Conservation (phyloP, 2,888 invertebrate genomes). For the Cosmopolites sordidus region DNA sequence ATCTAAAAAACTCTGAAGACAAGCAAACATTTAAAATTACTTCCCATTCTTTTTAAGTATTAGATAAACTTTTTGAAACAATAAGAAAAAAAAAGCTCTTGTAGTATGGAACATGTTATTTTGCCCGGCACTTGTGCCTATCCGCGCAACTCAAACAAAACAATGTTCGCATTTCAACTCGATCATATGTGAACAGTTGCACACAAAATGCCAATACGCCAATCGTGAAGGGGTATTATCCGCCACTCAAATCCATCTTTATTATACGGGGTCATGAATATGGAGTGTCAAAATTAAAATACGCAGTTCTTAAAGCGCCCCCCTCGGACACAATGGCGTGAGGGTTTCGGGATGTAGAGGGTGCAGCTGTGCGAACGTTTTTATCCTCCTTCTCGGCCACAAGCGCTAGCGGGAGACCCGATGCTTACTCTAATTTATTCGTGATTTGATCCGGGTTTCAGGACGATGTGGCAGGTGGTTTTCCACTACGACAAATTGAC, state of each 20-base stretch:
- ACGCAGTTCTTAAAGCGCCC: slow-evolving; percentile 36
- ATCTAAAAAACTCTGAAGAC: too few species aligned
- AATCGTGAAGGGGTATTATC: slow-evolving; percentile 36
- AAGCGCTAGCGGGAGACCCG: slow-evolving; percentile 26
- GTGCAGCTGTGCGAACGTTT: slow-evolving; percentile 38
- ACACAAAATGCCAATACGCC: slow-evolving; percentile 35
- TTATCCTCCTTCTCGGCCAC: slow-evolving; percentile 20
- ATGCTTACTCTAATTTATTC: slow-evolving; percentile 36
- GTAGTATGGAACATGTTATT: too few species aligned
- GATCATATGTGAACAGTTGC: slow-evolving; percentile 35
- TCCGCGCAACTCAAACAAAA: slow-evolving; percentile 1
- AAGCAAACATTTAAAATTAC: too few species aligned
- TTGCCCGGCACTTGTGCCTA: not conserved
- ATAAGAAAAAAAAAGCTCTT: too few species aligned
- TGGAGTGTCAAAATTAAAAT: slow-evolving; percentile 49
- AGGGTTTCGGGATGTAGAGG: slow-evolving; percentile 35
- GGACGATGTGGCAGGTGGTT: slow-evolving; percentile 32
- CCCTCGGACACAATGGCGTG: slow-evolving; percentile 39
- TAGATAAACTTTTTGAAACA: too few species aligned
- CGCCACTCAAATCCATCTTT: slow-evolving; percentile 43
- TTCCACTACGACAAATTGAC: too few species aligned
- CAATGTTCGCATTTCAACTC: slow-evolving; percentile 7
- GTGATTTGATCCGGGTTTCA: slow-evolving; percentile 33
- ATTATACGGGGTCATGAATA: slow-evolving; percentile 48
- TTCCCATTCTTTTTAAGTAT: too few species aligned